A percentile compares a stretch with the other conserved stretches of the same genome.
These are phyloP conservation scores for Hesperophylax magnus DNA, from an alignment of 1,140 invertebrate genomes.

Conservation along the genomic window DNA sequence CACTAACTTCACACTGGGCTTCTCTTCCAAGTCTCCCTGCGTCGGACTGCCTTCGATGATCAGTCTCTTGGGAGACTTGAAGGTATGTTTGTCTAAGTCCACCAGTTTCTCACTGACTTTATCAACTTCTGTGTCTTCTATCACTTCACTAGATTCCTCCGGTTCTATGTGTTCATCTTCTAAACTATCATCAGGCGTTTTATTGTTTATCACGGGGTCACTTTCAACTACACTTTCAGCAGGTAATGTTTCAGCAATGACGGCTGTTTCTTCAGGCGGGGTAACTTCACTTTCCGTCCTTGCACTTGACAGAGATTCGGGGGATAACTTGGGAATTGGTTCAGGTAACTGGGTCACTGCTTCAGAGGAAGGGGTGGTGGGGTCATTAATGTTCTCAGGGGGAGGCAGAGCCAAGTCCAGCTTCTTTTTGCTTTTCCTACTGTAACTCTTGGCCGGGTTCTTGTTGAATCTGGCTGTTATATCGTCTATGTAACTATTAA, in stretches of 20 bases:
- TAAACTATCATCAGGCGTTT: slow-evolving; percentile 24
- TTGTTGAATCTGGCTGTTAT: slow-evolving; percentile 54
- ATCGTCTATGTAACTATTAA: slow-evolving; percentile 51
- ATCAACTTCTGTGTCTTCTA: slow-evolving; percentile 37
- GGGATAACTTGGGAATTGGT: slow-evolving; percentile 58
- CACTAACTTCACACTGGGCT: slow-evolving; percentile 75
- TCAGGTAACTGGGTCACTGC: slow-evolving; percentile 45
- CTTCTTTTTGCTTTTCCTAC: slow-evolving; percentile 53
- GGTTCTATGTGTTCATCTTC: slow-evolving; percentile 31
- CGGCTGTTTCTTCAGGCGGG: slow-evolving; percentile 20
- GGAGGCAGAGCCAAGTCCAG: slow-evolving; percentile 21
- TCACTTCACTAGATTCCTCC: slow-evolving; percentile 39
- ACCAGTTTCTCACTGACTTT: slow-evolving; percentile 47
- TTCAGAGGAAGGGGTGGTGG: neutral
- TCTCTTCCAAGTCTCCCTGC: slow-evolving; percentile 64
- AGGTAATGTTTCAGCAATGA: neutral
- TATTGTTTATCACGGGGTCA: slow-evolving; percentile 31
- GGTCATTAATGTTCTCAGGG: slow-evolving; percentile 13
- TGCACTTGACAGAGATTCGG: slow-evolving; percentile 40
- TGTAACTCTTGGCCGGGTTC: slow-evolving; percentile 54
- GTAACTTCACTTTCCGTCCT: slow-evolving; percentile 50
- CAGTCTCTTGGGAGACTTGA: slow-evolving; percentile 65
- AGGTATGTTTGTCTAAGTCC: slow-evolving; percentile 59
- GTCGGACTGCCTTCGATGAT: slow-evolving; percentile 59
- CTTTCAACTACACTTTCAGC: slow-evolving; percentile 39